These are phyloP conservation scores for Cydia amplana DNA, from an alignment of 1,140 invertebrate genomes.

Conservation along the genomic window DNA sequence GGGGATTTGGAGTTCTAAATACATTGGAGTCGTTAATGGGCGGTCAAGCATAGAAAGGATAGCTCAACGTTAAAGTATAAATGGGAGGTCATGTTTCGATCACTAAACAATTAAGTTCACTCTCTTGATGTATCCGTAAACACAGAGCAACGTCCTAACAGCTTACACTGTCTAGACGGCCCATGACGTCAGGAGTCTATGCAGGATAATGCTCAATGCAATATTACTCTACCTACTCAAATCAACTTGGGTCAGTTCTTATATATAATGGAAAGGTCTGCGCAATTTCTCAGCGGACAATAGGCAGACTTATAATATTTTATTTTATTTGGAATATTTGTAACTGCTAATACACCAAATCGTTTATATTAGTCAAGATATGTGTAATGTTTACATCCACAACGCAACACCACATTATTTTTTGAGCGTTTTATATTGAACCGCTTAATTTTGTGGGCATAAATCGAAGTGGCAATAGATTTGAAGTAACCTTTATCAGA, in stretches of 20 bases:
- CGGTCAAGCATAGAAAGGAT: too few species aligned
- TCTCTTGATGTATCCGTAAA: slow-evolving; percentile 38
- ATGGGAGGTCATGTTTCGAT: neutral
- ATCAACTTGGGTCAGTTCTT: neutral
- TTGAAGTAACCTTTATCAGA: too few species aligned
- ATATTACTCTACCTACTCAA: slow-evolving; percentile 20
- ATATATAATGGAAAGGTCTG: neutral
- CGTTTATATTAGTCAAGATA: too few species aligned
- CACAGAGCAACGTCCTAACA: slow-evolving; percentile 49
- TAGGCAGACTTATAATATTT: neutral
- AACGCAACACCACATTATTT: too few species aligned
- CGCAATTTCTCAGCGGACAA: neutral
- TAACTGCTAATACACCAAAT: too few species aligned
- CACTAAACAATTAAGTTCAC: slow-evolving; percentile 1
- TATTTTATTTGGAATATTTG: too few species aligned
- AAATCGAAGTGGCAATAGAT: too few species aligned
- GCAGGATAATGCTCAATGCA: slow-evolving; percentile 15
- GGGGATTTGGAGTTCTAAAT: neutral
- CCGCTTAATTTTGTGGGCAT: too few species aligned
- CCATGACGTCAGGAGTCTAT: slow-evolving; percentile 46
- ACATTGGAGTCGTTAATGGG: neutral
- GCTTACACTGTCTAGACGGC: slow-evolving; percentile 51
- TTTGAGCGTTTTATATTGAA: too few species aligned
- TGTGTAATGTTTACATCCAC: too few species aligned
- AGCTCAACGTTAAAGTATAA: neutral